Conservation (phyloP, 2,113 vertebrate species). For the Pleuronectes platessa region DNA sequence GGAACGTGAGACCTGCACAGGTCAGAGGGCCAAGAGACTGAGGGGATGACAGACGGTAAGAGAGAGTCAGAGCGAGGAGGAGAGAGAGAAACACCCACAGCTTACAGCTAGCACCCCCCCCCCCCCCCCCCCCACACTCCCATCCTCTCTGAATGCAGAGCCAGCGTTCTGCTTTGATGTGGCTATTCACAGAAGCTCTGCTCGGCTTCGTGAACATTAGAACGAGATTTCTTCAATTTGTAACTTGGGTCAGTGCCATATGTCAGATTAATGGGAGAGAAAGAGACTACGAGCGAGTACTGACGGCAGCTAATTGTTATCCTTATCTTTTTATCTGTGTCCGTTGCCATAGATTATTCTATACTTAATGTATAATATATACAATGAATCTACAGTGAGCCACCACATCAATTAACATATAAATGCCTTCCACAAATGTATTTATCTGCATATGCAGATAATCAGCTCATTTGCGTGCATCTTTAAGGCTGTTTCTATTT, state of each 20-base stretch:
- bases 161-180: slow-evolving; percentile 33
- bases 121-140: slow-evolving; percentile 7
- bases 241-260: slow-evolving; percentile 47
- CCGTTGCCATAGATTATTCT: slow-evolving; percentile 55
- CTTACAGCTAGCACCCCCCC: slow-evolving; percentile 30
- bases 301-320: slow-evolving; percentile 56
- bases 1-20: slow-evolving; percentile 77
- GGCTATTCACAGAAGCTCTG: slow-evolving; percentile 40
- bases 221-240: slow-evolving; percentile 52
- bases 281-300: slow-evolving; percentile 11
- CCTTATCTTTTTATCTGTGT: slow-evolving; percentile 63
- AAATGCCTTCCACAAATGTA: slow-evolving; percentile 65
- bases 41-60: slow-evolving; percentile 45
- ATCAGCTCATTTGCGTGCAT: slow-evolving; percentile 77
- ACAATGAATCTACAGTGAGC: slow-evolving; percentile 58
- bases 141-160: slow-evolving; percentile 46
- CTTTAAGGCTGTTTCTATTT: slow-evolving; percentile 68
- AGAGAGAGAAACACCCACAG: slow-evolving; percentile 34
- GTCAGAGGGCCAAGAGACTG: slow-evolving; percentile 67
- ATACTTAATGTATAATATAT: slow-evolving; percentile 49
- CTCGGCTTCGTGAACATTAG: slow-evolving; percentile 49
- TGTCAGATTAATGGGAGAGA: slow-evolving; percentile 52
- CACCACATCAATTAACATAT: slow-evolving; percentile 70
- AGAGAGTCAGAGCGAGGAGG: slow-evolving; percentile 24
- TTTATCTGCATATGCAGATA: slow-evolving; percentile 66